Evolutionary conservation across 2,113 vertebrate genomes (phyloP).

Genomic region (Tetrao urogallus): DNA sequence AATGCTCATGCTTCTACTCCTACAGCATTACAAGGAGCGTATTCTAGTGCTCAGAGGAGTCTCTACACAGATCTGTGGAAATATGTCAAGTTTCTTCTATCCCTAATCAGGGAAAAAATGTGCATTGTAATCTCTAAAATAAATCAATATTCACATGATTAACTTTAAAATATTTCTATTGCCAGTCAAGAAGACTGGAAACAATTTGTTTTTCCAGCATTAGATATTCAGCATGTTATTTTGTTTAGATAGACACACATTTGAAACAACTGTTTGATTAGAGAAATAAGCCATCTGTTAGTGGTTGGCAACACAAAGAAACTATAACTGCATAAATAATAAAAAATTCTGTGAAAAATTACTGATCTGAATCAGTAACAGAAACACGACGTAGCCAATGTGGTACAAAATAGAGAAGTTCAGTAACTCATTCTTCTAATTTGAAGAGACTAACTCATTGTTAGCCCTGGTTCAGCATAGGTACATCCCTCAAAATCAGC

Average conservation of each 20-base stretch:
- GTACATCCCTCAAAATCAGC: not conserved
- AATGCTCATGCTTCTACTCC: not conserved
- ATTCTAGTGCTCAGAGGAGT: not conserved
- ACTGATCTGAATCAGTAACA: not conserved
- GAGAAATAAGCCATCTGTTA: constrained; percentile 1
- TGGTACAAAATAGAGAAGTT: not conserved
- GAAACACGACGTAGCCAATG: not conserved
- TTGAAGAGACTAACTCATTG: not conserved
- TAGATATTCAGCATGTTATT: not conserved
- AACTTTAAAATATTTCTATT: not conserved
- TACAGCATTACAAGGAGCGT: not conserved
- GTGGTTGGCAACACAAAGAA: not conserved
- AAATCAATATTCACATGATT: not conserved
- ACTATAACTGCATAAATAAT: not conserved
- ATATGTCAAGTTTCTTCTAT: not conserved
- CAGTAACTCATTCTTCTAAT: not conserved
- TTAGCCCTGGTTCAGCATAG: not conserved
- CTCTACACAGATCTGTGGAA: not conserved
- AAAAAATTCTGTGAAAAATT: not conserved
- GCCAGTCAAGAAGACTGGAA: not conserved
- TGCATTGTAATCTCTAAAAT: not conserved
- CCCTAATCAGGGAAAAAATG: not conserved
- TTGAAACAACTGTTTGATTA: constrained; percentile 11
- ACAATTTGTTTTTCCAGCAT: not conserved
- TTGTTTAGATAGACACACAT: not conserved